Evolutionary conservation across 2,888 invertebrate species (phyloP).

Genomic region (Mactromeris polynyma): DNA sequence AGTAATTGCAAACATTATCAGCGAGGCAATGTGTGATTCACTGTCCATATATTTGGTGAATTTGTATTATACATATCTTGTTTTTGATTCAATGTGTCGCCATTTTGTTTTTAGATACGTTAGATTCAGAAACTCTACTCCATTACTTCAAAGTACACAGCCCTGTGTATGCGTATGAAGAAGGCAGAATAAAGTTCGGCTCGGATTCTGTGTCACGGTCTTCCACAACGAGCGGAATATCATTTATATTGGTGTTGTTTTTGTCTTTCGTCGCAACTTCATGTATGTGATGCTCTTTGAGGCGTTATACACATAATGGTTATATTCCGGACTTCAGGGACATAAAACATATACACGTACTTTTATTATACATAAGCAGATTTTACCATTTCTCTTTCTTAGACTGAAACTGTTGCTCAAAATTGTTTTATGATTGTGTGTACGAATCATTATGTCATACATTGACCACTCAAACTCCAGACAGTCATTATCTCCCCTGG

Average conservation of each 20-base stretch:
- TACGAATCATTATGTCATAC: no score
- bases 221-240: neutral
- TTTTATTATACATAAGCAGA: no score
- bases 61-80: neutral
- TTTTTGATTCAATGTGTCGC: neutral
- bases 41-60: neutral
- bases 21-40: neutral
- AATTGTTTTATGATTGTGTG: no score
- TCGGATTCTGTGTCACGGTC: neutral
- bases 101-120: slow-evolving; percentile 38
- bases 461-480: no score
- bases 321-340: no score
- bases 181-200: slow-evolving; percentile 36
- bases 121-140: slow-evolving; percentile 24
- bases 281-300: no score
- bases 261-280: neutral
- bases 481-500: no score
- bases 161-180: slow-evolving; percentile 31
- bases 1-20: neutral
- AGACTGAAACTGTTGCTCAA: no score
- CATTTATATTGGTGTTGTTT: neutral
- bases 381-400: no score
- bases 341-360: no score
- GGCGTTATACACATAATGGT: no score
- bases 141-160: slow-evolving; percentile 42